Evolutionary conservation across 2,888 invertebrate genomes (phyloP).

Genomic region (Sinotaia quadrata): DNA sequence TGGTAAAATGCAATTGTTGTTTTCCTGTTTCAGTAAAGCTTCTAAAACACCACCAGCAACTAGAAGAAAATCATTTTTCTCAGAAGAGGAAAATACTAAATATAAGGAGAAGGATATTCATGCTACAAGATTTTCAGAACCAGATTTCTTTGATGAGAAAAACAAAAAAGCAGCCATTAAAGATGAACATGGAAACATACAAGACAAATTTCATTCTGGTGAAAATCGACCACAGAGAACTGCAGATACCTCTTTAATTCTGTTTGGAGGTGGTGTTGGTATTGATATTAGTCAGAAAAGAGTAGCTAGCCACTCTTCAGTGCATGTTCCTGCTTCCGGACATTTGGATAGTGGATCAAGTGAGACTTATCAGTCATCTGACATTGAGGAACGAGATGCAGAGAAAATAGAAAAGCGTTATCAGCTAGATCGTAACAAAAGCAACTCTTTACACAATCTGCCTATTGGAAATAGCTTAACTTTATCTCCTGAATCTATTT

Average conservation of each 20-base stretch:
- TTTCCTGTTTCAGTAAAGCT: not conserved
- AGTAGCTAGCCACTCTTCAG: slow-evolving; percentile 2
- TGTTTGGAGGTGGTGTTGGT: too few relatives aligned
- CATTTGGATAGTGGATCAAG: slow-evolving; percentile 22
- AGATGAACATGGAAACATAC: too few relatives aligned
- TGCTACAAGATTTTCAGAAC: not conserved
- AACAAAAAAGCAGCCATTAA: too few relatives aligned
- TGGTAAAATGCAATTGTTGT: too few relatives aligned
- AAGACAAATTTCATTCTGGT: not conserved
- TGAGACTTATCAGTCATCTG: slow-evolving; percentile 63
- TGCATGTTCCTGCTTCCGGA: slow-evolving; percentile 14
- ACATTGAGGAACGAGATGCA: slow-evolving; percentile 54
- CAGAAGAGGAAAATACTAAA: not conserved
- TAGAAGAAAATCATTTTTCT: not conserved
- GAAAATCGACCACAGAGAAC: not conserved
- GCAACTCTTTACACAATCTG: slow-evolving; percentile 56
- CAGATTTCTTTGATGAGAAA: too few relatives aligned
- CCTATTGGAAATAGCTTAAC: slow-evolving; percentile 27
- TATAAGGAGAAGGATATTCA: not conserved
- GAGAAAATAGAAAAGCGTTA: slow-evolving; percentile 51
- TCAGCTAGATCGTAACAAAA: slow-evolving; percentile 59
- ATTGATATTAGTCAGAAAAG: too few relatives aligned
- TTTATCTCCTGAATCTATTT: not conserved
- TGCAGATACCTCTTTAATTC: too few relatives aligned
- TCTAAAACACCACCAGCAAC: slow-evolving; percentile 6